Evolutionary conservation across 2,797 vertebrate species (phyloP).

Genomic region (Scomberomorus guttatus): DNA sequence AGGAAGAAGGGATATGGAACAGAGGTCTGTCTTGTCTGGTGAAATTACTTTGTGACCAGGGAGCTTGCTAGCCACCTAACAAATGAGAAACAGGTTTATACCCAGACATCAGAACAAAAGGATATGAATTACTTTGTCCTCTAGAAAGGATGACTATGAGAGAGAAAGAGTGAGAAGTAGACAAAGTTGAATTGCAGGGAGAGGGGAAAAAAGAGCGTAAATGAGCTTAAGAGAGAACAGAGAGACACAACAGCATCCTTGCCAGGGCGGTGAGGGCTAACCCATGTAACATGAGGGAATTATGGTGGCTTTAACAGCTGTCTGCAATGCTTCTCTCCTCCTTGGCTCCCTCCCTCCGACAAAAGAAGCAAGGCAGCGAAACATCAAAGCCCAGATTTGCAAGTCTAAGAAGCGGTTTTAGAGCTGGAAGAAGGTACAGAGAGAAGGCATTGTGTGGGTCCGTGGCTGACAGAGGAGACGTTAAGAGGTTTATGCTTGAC

Average conservation of each 20-base stretch:
- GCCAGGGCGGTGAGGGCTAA: conserved; percentile 74
- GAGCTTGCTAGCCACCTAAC: conserved; percentile 73
- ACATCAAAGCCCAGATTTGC: conserved; percentile 82
- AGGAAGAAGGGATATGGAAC: conserved; percentile 60
- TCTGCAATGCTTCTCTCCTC: conserved; percentile 72
- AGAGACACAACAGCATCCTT: conserved; percentile 69
- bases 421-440: conserved; percentile 78
- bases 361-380: conserved; percentile 72
- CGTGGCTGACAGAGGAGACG: conserved; percentile 74
- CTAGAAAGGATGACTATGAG: conserved; percentile 39
- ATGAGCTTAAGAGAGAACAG: conserved; percentile 57
- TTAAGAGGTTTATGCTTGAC: conserved; percentile 78
- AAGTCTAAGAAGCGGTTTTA: conserved; percentile 81
- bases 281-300: conserved; percentile 74
- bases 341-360: conserved; percentile 67
- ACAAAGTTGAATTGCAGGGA: conserved; percentile 51
- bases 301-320: conserved; percentile 78
- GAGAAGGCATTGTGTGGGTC: conserved; percentile 75
- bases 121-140: conserved; percentile 67
- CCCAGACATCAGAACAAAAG: conserved; percentile 77
- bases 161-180: conserved; percentile 39
- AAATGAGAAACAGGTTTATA: conserved; percentile 82
- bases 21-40: conserved; percentile 74
- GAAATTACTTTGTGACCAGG: conserved; percentile 67
- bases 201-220: conserved; percentile 33